Base-by-base conservation (phyloP, 2,888 invertebrate species). In the Luffia ferchaultella region DNA sequence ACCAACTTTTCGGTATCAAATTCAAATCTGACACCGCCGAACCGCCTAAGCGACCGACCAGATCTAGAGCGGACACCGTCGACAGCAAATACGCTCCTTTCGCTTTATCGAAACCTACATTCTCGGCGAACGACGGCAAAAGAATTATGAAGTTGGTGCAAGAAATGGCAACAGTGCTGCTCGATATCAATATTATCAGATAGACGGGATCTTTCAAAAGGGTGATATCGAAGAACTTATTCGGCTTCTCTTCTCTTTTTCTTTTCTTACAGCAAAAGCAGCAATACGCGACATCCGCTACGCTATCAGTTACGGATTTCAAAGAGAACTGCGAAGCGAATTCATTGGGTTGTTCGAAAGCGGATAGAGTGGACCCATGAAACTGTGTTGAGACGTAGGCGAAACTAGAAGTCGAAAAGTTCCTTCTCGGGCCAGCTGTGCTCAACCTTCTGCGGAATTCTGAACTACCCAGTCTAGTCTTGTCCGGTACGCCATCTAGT, bases 61-160 rank as follows among this genome's bases (percentile, higher is more conserved):
- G 76, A 73, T 95, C 95, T 20, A 93, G 85, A 0, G 91, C 87
- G 0, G 94, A 93, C 0, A 94, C 93, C 0, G 92, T 90, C 52
- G 94, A 93, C 18, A 95, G 84, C 40, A 95, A 68, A 53, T 89
- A 86, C 1, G 93, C 92, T 0, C 91, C 90, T 59, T 85, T 76
- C 0, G 87, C 86, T 61, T 92, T 92, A 62, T 90, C 88, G 61
- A 90, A 93, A 0, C 89, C 88, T 20, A 93, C 76, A 2, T 87
- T 85, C 44, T 88, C 76, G 0, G 93, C 94, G 62, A 93, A 93
- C 0, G 90, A 87, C 1, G 95, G 94, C 56, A 95, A 73, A 1
- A 94, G 65, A 42, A 95, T 93, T n/a, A 93, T 90, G 60, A 95
- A 93, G 68, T 95, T 95, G 0, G 94, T 94, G 58, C 93, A 94